Evolutionary conservation across 2,797 vertebrate species (phyloP), one percentile per base, ranked within the genome.

Genomic region (Chelmon rostratus): DNA sequence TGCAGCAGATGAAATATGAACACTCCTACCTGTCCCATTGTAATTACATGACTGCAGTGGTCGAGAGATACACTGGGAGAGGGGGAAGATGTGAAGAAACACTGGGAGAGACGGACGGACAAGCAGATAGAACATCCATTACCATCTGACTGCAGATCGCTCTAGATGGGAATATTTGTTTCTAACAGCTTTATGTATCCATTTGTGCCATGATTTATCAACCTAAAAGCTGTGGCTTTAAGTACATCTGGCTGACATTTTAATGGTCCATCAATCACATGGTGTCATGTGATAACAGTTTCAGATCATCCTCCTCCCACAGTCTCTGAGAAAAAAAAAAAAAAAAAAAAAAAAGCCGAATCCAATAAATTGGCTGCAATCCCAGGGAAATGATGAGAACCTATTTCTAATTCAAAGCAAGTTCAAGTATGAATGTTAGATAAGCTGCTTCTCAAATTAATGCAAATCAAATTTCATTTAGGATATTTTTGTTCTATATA

Each of bases 1-100:
- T 93, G 93, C 93, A 90, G 93, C 88, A 92, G 92, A 94, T 95
- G 94, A 95, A 95, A 95, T 94, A 95, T 93, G 93, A 95, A 94
- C 93, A 94, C 90, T 92, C 88, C 92, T 95, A 95, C 95, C 95
- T 95, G 94, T 92, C 81, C 92, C 65, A 84, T 86, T 93, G 92
- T 93, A 95, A 95, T 95, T 94, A 94, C 90, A 92, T 78, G 89
- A 90, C 92, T 90, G 85, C 91, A 88, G 88, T 78, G 87, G 91
- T 84, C 86, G 83, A 87, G 83, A 88, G 77, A 89, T 59, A 75
- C 83, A 83, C 63, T 69, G 35, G 73, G 44, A 76, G 79, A 73
- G 76, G 44, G 67, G 50, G 63, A 68, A 77, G 79, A 73, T 67
- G 71, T 79, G 81, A 81, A 80, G 73, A 86, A 82, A 87, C 79